phyloP scores from a whole-genome alignment of 2,797 vertebrate genomes.

The Arctocebus calabarensis region DNA sequence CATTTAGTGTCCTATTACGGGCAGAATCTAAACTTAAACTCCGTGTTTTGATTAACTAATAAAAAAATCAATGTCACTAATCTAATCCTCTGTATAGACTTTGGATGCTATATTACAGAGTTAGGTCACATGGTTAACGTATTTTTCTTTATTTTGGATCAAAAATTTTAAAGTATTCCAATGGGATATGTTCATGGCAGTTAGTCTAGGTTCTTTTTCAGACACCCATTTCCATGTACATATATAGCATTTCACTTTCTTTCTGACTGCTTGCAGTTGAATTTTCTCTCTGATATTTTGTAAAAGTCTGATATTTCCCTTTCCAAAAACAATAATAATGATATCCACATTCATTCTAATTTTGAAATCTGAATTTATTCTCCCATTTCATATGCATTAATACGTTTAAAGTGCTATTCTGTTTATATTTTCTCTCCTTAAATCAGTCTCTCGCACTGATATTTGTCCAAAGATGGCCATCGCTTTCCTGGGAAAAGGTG shows the following conservation, averaged over 20 bases:
- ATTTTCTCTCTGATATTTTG: conserved; percentile 2
- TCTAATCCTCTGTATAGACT: not conserved
- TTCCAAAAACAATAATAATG: not conserved
- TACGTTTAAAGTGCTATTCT: not conserved
- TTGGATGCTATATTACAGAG: not conserved
- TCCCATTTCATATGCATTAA: not conserved
- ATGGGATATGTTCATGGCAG: not conserved
- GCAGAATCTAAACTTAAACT: not conserved
- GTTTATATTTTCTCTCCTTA: not conserved
- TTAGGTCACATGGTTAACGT: not conserved
- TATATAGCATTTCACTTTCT: not conserved
- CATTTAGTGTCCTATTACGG: not conserved
- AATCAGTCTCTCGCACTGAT: not conserved
- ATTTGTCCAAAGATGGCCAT: not conserved
- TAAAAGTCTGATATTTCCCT: not conserved
- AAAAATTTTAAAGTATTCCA: not conserved
- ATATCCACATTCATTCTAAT: not conserved
- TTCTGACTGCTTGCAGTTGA: not conserved
- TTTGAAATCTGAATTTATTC: not conserved
- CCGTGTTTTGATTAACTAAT: not conserved
- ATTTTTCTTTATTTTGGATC: not conserved
- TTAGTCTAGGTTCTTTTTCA: not conserved
- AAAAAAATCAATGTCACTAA: not conserved
- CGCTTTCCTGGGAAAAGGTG: not conserved
- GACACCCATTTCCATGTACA: not conserved